These are phyloP conservation scores for Anguilla rostrata DNA, from an alignment of 2,113 vertebrate species.

Conservation along the genomic window DNA sequence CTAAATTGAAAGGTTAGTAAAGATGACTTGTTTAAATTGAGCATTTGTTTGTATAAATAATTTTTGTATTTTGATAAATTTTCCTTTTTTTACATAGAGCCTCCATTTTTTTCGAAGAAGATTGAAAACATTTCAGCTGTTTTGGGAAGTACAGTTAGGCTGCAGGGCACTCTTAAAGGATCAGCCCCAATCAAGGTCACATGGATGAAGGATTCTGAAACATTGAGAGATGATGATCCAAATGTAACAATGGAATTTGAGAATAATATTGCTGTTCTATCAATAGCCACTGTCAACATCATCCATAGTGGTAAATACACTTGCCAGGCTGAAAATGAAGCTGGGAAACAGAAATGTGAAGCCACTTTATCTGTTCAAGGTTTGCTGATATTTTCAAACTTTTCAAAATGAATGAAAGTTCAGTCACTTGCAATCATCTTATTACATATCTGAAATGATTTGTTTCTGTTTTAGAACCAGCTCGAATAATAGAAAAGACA, in stretches of 20 bases:
- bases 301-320: constrained; percentile 83
- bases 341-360: constrained; percentile 91
- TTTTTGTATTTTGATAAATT: constrained; percentile 27
- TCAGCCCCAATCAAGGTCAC: constrained; percentile 85
- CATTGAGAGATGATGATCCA: constrained; percentile 84
- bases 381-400: constrained; percentile 64
- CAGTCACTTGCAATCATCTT: constrained; percentile 16
- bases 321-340: constrained; percentile 92
- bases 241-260: constrained; percentile 87
- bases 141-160: constrained; percentile 78
- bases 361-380: constrained; percentile 92
- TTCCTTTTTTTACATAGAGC: constrained; percentile 73
- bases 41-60: constrained; percentile 36
- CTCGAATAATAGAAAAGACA: constrained; percentile 86
- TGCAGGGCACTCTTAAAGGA: constrained; percentile 87
- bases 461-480: constrained; percentile 86
- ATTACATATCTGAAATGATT: constrained; percentile 47
- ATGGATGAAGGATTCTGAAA: constrained; percentile 91
- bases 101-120: constrained; percentile 90
- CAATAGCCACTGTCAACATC: constrained; percentile 79
- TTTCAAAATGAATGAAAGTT: background rate
- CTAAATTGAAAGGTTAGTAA: constrained; percentile 92
- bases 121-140: constrained; percentile 86
- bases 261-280: constrained; percentile 78
- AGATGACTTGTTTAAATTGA: constrained; percentile 14